Percentiles rank a stretch among this genome's conserved stretches.
Evolutionary conservation across 2,888 invertebrate genomes (phyloP).

Genomic region (Drosophila setosimentum): DNA sequence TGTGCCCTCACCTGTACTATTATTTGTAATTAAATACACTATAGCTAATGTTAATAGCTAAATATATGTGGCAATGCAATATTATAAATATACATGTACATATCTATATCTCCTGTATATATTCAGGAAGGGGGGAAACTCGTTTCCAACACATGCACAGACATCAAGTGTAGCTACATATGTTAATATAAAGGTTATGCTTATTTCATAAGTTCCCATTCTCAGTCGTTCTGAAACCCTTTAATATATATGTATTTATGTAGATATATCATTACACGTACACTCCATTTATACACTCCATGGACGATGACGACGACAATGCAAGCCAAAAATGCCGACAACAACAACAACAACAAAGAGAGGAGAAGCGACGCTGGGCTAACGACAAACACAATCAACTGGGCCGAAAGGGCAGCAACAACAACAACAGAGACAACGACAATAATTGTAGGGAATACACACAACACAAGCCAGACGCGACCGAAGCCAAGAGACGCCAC

Average conservation of each 20-base stretch:
- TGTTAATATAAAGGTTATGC: neutral
- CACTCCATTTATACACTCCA: neutral
- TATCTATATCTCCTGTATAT: neutral
- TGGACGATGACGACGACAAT: neutral
- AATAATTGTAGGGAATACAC: constrained; percentile 24
- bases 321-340: constrained; percentile 1
- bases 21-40: neutral
- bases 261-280: constrained; percentile 1
- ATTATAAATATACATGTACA: neutral
- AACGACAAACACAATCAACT: constrained; percentile 68
- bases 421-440: neutral
- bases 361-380: constrained; percentile 11
- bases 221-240: neutral
- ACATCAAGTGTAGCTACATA: neutral
- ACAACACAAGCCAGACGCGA: constrained; percentile 25
- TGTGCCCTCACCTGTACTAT: neutral
- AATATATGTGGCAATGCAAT: neutral
- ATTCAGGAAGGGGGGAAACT: neutral
- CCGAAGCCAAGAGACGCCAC: constrained; percentile 2
- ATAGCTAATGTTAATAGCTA: too few species aligned
- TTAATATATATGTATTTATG: neutral
- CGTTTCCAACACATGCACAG: neutral
- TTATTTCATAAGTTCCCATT: neutral
- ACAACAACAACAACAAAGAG: neutral
- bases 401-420: constrained; percentile 37